Evolutionary conservation across 2,797 vertebrate genomes (phyloP).

Genomic region (Pampus argenteus): DNA sequence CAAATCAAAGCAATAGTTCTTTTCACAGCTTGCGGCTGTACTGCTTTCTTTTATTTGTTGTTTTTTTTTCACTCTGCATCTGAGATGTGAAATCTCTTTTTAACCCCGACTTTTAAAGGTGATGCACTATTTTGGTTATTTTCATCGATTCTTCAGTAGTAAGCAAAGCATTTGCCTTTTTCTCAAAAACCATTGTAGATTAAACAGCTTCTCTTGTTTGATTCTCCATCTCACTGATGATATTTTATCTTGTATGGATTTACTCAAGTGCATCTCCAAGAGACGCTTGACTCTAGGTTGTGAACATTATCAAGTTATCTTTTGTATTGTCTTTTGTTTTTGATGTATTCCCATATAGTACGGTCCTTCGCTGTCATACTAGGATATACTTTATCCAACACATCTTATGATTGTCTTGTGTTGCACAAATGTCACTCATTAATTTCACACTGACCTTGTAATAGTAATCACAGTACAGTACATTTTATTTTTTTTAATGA

Average conservation of each 20-base stretch:
- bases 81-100: constrained; percentile 41
- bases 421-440: constrained; percentile 77
- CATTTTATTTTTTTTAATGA: constrained; percentile 67
- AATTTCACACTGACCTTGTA: constrained; percentile 80
- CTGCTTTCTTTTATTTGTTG: too few relatives aligned
- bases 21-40: constrained; percentile 43
- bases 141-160: constrained; percentile 46
- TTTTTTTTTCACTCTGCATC: too few relatives aligned
- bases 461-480: constrained; percentile 67
- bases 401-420: constrained; percentile 72
- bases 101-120: constrained; percentile 41
- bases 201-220: constrained; percentile 22
- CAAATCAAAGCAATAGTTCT: constrained; percentile 82
- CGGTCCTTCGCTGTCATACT: constrained; percentile 57
- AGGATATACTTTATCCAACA: constrained; percentile 57
- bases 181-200: constrained; percentile 27
- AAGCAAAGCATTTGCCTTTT: constrained; percentile 58
- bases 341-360: constrained; percentile 34
- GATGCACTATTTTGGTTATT: constrained; percentile 61
- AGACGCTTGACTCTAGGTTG: constrained; percentile 53
- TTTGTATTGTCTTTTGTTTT: constrained; percentile 42
- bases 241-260: constrained; percentile 38
- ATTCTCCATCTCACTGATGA: constrained; percentile 47
- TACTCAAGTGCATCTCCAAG: constrained; percentile 58
- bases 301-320: constrained; percentile 31